Evolutionary conservation across 2,888 invertebrate genomes (phyloP).

Genomic region (Crepidodera aurea): DNA sequence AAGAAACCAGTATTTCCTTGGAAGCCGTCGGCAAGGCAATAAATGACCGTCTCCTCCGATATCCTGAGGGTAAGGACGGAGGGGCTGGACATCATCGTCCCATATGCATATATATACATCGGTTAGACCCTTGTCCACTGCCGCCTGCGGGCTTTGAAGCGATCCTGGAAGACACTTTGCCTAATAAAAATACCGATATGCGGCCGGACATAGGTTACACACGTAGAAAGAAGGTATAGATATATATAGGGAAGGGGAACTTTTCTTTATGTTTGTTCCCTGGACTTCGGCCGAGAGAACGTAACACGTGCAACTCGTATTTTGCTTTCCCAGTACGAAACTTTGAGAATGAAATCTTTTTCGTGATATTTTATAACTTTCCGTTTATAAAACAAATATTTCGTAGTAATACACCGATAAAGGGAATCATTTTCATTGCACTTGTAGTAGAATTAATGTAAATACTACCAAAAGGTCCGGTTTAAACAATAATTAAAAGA

Average conservation of each 20-base stretch:
- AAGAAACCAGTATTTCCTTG: constrained; percentile 47
- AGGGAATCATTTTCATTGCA: too few species aligned
- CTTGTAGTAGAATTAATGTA: too few species aligned
- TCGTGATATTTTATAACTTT: too few species aligned
- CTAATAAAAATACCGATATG: constrained; percentile 58
- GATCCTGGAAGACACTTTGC: constrained; percentile 51
- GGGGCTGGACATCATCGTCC: not conserved
- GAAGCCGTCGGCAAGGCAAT: constrained; percentile 52
- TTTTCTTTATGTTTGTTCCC: constrained; percentile 27
- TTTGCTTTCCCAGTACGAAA: constrained; percentile 31
- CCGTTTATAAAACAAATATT: too few species aligned
- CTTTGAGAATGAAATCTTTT: not conserved
- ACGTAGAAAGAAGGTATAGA: constrained; percentile 45
- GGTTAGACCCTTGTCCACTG: constrained; percentile 44
- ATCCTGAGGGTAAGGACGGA: constrained; percentile 45
- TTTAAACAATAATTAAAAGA: too few species aligned
- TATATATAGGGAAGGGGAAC: constrained; percentile 22
- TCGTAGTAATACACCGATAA: too few species aligned
- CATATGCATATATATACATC: constrained; percentile 48
- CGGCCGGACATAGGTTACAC: constrained; percentile 57
- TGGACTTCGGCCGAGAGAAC: constrained; percentile 21
- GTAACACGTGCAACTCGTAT: constrained; percentile 39
- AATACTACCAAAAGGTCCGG: too few species aligned
- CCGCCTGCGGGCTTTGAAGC: constrained; percentile 50
- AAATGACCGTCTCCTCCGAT: constrained; percentile 51